A percentile compares a stretch with the other conserved stretches of the same genome.
phyloP scores from a whole-genome alignment of 92 coral and sea anemone species.

The Palythoa caribaeorum region DNA sequence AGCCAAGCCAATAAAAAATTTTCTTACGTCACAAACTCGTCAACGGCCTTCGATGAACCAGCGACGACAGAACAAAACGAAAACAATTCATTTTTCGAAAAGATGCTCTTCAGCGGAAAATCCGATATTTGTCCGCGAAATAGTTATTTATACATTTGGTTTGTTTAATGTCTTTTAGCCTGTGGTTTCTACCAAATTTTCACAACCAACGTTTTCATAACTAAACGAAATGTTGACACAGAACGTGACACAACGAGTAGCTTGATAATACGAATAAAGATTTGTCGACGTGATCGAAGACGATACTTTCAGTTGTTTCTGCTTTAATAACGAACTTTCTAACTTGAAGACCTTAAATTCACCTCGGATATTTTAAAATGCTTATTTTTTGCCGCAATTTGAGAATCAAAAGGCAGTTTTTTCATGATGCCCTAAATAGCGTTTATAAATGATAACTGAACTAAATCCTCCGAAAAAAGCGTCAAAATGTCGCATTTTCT shows the following conservation, averaged over 20 bases:
- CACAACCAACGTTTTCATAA: slow-evolving; percentile 2
- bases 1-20: slow-evolving; percentile 43
- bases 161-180: background rate
- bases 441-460: background rate
- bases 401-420: background rate
- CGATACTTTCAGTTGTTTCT: slow-evolving; percentile 14
- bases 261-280: slow-evolving; percentile 24
- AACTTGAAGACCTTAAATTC: background rate
- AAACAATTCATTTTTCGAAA: slow-evolving; percentile 37
- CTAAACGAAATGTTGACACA: slow-evolving; percentile 45
- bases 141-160: background rate
- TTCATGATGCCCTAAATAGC: background rate
- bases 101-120: slow-evolving; percentile 35
- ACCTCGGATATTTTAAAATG: background rate
- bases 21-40: slow-evolving; percentile 67
- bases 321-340: background rate
- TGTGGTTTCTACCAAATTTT: slow-evolving; percentile 11
- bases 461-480: slow-evolving; percentile 11
- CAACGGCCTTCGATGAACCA: slow-evolving; percentile 54
- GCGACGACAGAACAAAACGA: slow-evolving; percentile 22
- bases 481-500: slow-evolving; percentile 27
- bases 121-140: slow-evolving; percentile 10
- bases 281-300: background rate
- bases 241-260: slow-evolving; percentile 40
- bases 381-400: background rate